Evolutionary conservation across 2,797 vertebrate species (phyloP).

Genomic region (Diplodus sargus): DNA sequence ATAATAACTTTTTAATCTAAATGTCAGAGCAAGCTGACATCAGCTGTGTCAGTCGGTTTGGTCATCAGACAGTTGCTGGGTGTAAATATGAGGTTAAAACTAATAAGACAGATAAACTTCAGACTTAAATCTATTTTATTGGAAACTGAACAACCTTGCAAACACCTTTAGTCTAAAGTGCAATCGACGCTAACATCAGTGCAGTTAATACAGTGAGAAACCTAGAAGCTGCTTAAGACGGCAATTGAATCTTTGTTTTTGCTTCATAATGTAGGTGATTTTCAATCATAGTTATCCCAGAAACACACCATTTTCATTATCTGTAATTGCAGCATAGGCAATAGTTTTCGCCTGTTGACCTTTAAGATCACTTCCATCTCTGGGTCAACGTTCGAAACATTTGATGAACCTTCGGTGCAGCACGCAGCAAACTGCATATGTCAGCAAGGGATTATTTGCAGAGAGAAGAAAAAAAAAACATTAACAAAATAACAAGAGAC

Average conservation of each 20-base stretch:
- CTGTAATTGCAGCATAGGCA: not conserved
- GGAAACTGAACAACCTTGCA: not conserved
- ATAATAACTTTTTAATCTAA: not conserved
- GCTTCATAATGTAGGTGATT: not conserved
- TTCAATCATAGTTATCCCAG: not conserved
- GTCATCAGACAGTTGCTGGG: not conserved
- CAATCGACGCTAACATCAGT: not conserved
- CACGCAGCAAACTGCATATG: not conserved
- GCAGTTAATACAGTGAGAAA: not conserved
- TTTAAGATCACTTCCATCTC: not conserved
- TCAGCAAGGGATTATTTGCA: not conserved
- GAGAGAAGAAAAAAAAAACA: not conserved
- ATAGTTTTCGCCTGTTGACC: not conserved
- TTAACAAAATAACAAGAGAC: not conserved
- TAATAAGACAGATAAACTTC: not conserved
- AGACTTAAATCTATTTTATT: not conserved
- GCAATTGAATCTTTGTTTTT: not conserved
- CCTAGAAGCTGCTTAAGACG: not conserved
- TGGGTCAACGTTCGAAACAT: not conserved
- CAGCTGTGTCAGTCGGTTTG: not conserved
- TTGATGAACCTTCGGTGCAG: not conserved
- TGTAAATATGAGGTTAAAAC: not conserved
- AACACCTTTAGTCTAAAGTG: not conserved
- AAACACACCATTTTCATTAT: not conserved
- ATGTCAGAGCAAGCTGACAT: not conserved